Evolutionary conservation across 2,797 vertebrate genomes (phyloP).

Genomic region (Echiichthys vipera): DNA sequence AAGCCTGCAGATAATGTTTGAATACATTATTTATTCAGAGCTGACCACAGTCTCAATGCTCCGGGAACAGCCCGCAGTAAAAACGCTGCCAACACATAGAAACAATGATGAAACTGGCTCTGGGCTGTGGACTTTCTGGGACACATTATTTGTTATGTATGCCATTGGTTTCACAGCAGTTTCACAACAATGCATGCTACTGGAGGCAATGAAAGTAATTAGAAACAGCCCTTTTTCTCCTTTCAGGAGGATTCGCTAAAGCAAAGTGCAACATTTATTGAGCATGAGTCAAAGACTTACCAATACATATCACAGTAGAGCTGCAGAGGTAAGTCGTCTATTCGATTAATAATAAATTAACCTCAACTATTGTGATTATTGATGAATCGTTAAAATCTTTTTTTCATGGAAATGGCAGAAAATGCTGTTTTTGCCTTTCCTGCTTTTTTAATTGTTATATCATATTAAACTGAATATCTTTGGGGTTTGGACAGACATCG

Average conservation of each 20-base stretch:
- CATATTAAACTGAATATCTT: no score
- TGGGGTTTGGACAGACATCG: no score
- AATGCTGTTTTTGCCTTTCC: no score
- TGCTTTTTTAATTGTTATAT: no score
- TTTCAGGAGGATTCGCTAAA: constrained; percentile 29
- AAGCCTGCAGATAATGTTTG: constrained; percentile 3
- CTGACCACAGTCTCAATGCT: constrained; percentile 1
- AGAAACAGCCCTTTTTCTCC: constrained; percentile 20
- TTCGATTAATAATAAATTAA: no score
- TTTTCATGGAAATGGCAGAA: no score
- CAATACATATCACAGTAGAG: neutral
- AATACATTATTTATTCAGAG: constrained; percentile 14
- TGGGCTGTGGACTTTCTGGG: neutral
- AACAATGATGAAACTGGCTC: constrained; percentile 6
- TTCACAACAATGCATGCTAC: neutral
- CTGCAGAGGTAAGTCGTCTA: no score
- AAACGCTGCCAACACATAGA: neutral
- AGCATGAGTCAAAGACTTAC: neutral
- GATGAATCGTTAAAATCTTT: no score
- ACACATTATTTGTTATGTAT: constrained; percentile 1
- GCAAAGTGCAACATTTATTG: neutral
- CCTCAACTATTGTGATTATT: no score
- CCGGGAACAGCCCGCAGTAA: neutral
- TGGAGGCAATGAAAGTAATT: constrained; percentile 22
- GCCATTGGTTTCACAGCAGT: neutral